phyloP scores from a whole-genome alignment of 2,797 vertebrate genomes.

The Leptoclinus maculatus region DNA sequence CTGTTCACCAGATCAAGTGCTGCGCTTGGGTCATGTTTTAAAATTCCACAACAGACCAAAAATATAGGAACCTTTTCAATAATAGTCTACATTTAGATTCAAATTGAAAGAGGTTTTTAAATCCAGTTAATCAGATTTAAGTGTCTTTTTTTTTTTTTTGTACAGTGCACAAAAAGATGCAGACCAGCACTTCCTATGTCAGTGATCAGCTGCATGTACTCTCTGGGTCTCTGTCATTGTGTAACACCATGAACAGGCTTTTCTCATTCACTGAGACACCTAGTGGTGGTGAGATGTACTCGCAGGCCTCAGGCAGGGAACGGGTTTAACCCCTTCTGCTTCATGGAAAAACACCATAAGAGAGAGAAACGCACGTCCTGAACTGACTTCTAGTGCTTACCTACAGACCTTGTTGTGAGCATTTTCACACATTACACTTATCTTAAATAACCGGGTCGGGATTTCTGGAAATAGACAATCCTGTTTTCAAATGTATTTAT shows the following conservation, averaged over 20 bases:
- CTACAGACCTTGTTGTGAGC: background rate
- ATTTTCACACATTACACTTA: background rate
- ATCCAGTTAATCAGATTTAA: background rate
- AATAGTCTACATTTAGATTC: background rate
- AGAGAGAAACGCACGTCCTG: background rate
- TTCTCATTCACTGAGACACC: slow-evolving; percentile 81
- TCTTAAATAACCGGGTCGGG: background rate
- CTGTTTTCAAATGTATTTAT: background rate
- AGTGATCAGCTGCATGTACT: slow-evolving; percentile 32
- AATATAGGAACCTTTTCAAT: background rate
- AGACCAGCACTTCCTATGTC: slow-evolving; percentile 20
- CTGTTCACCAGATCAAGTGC: background rate
- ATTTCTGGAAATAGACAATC: background rate
- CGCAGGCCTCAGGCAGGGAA: slow-evolving; percentile 44
- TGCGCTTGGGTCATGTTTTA: too few species aligned
- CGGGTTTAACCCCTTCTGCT: slow-evolving; percentile 56
- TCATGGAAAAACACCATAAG: slow-evolving; percentile 66
- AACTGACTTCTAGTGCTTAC: background rate
- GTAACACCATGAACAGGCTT: slow-evolving; percentile 58
- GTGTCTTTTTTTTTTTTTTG: slow-evolving; percentile 8
- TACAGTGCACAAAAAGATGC: background rate
- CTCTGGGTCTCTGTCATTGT: slow-evolving; percentile 62
- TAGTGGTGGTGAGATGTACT: slow-evolving; percentile 69
- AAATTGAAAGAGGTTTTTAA: slow-evolving; percentile 5
- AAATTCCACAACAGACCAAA: background rate